Conservation (phyloP, 2,888 invertebrate genomes). For the Periphyllus acericola region DNA sequence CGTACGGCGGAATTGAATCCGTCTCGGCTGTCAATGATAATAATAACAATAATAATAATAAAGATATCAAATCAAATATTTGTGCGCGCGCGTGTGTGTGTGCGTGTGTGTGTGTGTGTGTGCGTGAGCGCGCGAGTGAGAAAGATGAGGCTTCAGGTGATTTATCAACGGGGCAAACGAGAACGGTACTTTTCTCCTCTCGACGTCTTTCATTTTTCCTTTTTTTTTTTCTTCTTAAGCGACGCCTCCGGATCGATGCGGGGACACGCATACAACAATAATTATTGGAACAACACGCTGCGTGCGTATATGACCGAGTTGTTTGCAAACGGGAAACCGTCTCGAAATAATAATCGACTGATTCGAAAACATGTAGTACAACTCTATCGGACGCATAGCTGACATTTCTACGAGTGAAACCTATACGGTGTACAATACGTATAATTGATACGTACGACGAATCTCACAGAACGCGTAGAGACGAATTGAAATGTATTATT, state of each 20-base stretch:
- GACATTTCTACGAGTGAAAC: too few relatives aligned
- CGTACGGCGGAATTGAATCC: constrained; percentile 56
- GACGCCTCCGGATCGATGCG: constrained; percentile 48
- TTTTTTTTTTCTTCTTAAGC: too few relatives aligned
- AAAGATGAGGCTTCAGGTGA: constrained; percentile 48
- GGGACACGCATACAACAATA: background rate
- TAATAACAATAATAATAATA: constrained; percentile 50
- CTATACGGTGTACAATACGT: background rate
- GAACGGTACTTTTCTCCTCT: constrained; percentile 43
- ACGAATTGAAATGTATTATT: background rate
- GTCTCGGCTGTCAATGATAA: constrained; percentile 59
- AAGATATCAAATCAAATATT: constrained; percentile 55
- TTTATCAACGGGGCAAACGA: constrained; percentile 48
- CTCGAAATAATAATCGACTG: constrained; percentile 14
- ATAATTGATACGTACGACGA: background rate
- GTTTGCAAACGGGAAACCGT: constrained; percentile 32
- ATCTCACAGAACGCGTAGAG: background rate
- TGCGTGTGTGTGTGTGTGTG: background rate
- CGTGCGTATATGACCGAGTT: constrained; percentile 32
- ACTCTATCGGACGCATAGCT: too few relatives aligned
- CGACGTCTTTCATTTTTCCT: background rate
- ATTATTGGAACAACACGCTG: constrained; percentile 34
- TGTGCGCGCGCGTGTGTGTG: background rate
- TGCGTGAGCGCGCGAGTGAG: background rate
- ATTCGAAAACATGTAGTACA: too few relatives aligned